Evolutionary conservation across 2,888 invertebrate genomes (phyloP).

Genomic region (Crocallis elinguaria): DNA sequence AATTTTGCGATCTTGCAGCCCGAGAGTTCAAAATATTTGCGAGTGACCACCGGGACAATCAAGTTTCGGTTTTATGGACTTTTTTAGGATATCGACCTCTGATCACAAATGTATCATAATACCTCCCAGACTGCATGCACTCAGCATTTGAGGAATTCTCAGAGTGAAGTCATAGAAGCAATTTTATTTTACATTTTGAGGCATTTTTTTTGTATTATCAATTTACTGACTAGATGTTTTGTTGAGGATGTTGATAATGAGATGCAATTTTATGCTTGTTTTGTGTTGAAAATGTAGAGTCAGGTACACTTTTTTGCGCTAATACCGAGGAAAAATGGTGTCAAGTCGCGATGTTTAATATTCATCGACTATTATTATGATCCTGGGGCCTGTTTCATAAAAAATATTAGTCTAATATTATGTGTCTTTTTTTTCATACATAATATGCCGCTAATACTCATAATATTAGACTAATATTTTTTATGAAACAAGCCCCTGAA

Average conservation of each 20-base stretch:
- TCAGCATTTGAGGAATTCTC: neutral
- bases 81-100: conserved; percentile 24
- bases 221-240: conserved; percentile 2
- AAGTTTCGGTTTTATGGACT: conserved; percentile 9
- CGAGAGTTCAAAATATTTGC: conserved; percentile 3
- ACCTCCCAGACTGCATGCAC: conserved; percentile 2
- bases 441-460: too few relatives aligned
- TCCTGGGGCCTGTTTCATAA: too few relatives aligned
- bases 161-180: neutral
- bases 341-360: too few relatives aligned
- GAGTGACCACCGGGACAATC: conserved; percentile 2
- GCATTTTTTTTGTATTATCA: neutral
- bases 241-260: conserved; percentile 11
- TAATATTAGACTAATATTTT: too few relatives aligned
- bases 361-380: too few relatives aligned
- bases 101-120: neutral
- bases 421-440: too few relatives aligned
- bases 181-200: conserved; percentile 2
- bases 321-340: too few relatives aligned
- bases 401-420: too few relatives aligned
- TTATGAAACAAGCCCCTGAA: too few relatives aligned
- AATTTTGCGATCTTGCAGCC: neutral
- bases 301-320: too few relatives aligned
- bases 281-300: neutral
- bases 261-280: neutral